Percentiles rank a stretch among this genome's conserved stretches.
Evolutionary conservation across 35 echinoderm and acorn worm genomes (phyloP).

Genomic region (Diadema setosum): DNA sequence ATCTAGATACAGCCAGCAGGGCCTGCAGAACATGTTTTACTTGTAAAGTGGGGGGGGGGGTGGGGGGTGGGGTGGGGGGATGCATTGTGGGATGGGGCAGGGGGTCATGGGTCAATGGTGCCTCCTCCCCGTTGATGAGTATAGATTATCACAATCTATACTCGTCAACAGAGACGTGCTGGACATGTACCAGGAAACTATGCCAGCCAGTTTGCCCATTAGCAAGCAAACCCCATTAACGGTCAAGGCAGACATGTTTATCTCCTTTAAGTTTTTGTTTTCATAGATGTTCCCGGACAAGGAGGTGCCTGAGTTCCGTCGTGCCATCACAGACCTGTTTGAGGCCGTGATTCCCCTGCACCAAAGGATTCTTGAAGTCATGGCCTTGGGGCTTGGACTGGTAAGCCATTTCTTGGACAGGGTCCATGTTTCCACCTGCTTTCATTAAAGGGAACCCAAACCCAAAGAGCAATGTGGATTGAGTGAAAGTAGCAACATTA

Average conservation of each 20-base stretch:
- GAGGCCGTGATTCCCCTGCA: background rate
- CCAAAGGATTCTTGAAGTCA: background rate
- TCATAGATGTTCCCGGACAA: background rate
- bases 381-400: background rate
- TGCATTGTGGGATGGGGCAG: background rate
- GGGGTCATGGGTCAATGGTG: background rate
- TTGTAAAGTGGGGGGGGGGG: no score
- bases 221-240: background rate
- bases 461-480: no score
- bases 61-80: no score
- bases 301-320: background rate
- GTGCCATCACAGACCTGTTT: background rate
- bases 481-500: no score
- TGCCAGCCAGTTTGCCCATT: background rate
- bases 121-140: background rate
- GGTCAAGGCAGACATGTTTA: background rate
- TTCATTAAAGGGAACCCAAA: no score
- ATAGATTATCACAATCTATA: background rate
- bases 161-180: background rate
- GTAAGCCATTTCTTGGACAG: background rate
- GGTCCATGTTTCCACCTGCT: background rate
- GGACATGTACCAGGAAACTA: background rate
- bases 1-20: no score
- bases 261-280: background rate
- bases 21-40: no score